These are phyloP conservation scores for Tenthredo notha DNA, from an alignment of 2,888 invertebrate genomes.

Conservation along the genomic window DNA sequence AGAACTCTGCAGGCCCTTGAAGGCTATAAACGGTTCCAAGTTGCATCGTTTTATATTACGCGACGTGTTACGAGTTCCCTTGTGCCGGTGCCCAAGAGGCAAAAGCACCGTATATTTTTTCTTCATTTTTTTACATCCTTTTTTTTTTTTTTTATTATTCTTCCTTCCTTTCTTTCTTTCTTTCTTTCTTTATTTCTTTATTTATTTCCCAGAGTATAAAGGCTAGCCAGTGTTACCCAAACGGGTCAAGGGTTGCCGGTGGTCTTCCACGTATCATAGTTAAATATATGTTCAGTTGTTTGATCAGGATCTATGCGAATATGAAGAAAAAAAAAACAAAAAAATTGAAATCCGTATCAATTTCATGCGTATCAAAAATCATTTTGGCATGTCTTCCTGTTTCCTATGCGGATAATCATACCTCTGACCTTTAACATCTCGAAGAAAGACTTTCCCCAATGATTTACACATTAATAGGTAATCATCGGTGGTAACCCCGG, in stretches of 20 bases:
- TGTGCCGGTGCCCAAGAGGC: slow-evolving; percentile 44
- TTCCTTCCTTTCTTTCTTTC: slow-evolving; percentile 32
- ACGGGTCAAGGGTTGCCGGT: slow-evolving; percentile 45
- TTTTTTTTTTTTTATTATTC: slow-evolving; percentile 17
- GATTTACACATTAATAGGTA: slow-evolving; percentile 11
- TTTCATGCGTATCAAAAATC: background rate
- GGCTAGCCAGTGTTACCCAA: background rate
- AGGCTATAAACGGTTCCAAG: slow-evolving; percentile 33
- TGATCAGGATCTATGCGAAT: background rate
- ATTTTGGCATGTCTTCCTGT: background rate
- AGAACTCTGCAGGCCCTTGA: slow-evolving; percentile 28
- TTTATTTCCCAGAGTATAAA: background rate
- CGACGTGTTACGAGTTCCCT: slow-evolving; percentile 44
- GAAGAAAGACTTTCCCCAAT: slow-evolving; percentile 27
- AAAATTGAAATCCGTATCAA: background rate
- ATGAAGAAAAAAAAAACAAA: background rate
- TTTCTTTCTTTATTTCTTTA: slow-evolving; percentile 26
- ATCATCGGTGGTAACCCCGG: background rate
- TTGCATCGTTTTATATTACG: slow-evolving; percentile 31
- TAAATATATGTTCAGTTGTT: background rate
- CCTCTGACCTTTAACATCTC: background rate
- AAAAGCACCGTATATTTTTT: slow-evolving; percentile 55
- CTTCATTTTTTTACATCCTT: slow-evolving; percentile 53
- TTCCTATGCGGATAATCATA: background rate
- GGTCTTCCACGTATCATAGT: background rate